phyloP scores from a whole-genome alignment of 2,113 vertebrate genomes.

The Condylura cristata region DNA sequence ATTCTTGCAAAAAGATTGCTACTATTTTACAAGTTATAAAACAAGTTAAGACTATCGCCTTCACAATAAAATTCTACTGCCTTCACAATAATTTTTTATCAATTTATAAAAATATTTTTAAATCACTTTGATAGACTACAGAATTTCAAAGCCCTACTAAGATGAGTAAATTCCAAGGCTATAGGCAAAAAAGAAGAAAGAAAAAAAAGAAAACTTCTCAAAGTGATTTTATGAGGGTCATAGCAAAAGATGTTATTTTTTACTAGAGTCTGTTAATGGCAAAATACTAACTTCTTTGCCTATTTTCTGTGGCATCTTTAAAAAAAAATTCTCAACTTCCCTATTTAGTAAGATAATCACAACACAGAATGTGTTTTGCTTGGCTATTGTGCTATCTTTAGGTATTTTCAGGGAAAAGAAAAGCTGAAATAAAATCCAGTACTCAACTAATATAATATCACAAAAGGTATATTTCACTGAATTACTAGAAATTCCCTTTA shows the following conservation, averaged over 20 bases:
- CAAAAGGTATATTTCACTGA: constrained; percentile 18
- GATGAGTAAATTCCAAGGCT: neutral
- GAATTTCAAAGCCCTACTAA: neutral
- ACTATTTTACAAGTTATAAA: neutral
- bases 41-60: neutral
- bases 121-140: neutral
- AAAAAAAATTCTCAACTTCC: constrained; percentile 6
- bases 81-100: neutral
- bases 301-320: constrained; percentile 6
- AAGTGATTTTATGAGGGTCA: neutral
- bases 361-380: neutral
- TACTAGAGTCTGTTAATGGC: neutral
- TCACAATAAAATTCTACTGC: neutral
- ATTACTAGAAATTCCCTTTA: constrained; percentile 38
- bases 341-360: constrained; percentile 23
- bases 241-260: neutral
- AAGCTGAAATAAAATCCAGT: neutral
- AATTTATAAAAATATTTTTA: constrained; percentile 17
- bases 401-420: constrained; percentile 4
- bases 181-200: neutral
- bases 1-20: neutral
- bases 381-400: neutral
- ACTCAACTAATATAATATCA: constrained; percentile 3
- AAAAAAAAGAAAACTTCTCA: neutral
- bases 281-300: neutral